A percentile compares a stretch with the other conserved stretches of the same genome.
phyloP scores from a whole-genome alignment of 1,140 invertebrate genomes.

The Ganaspis sp. region DNA sequence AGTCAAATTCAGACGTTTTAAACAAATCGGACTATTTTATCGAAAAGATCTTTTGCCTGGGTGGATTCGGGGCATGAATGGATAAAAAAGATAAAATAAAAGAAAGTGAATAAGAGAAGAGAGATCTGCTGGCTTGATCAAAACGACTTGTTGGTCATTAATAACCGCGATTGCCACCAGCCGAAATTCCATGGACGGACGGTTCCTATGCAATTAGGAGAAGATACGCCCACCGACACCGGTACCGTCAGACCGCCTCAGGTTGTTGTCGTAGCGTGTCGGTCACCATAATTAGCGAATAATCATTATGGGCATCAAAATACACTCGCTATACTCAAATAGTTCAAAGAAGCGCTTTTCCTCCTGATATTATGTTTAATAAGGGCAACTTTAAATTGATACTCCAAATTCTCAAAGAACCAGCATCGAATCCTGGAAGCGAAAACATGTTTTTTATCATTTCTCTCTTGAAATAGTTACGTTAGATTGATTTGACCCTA shows the following conservation, averaged over 20 bases:
- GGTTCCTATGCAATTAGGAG: constrained; percentile 68
- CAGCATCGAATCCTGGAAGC: too few species aligned
- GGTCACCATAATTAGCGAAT: constrained; percentile 69
- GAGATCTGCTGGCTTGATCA: constrained; percentile 54
- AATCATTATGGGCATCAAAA: constrained; percentile 58
- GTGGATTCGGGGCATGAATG: not conserved
- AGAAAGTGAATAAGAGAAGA: constrained; percentile 37
- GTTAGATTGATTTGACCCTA: too few species aligned
- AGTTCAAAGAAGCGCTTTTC: constrained; percentile 39
- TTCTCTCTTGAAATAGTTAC: too few species aligned
- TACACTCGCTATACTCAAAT: constrained; percentile 33
- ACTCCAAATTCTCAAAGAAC: not conserved
- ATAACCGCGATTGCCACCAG: constrained; percentile 64
- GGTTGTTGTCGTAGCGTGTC: constrained; percentile 60
- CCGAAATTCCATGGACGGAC: constrained; percentile 65
- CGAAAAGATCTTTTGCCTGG: too few species aligned
- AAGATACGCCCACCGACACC: constrained; percentile 45
- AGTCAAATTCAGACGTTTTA: too few species aligned
- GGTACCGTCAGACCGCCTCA: constrained; percentile 44
- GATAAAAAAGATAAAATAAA: not conserved
- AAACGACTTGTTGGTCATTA: constrained; percentile 62
- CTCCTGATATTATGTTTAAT: constrained; percentile 13
- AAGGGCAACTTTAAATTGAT: not conserved
- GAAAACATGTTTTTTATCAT: too few species aligned
- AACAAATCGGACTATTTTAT: too few species aligned